These are phyloP conservation scores for Scalopus aquaticus DNA, from an alignment of 2,113 vertebrate species.

Conservation along the genomic window DNA sequence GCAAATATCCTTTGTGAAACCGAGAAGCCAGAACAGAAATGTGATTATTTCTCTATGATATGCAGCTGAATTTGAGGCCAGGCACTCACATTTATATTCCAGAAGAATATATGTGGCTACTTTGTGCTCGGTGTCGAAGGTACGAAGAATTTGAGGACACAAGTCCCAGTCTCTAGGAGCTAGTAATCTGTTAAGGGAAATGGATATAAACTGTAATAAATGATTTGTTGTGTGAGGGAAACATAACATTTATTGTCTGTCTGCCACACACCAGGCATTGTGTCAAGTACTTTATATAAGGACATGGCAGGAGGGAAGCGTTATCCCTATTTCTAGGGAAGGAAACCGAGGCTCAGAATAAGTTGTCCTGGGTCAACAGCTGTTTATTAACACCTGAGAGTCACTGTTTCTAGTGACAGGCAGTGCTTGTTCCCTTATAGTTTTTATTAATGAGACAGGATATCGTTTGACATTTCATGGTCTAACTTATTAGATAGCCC, in stretches of 20 bases:
- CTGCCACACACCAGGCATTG: neutral
- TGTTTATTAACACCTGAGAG: neutral
- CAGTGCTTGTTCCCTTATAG: neutral
- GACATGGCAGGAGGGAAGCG: neutral
- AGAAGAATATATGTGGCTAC: neutral
- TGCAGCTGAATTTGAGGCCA: neutral
- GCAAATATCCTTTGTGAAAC: neutral
- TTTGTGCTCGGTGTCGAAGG: neutral
- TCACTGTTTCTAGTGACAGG: neutral
- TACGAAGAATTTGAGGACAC: neutral
- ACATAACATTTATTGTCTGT: neutral
- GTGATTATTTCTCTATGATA: slow-evolving; percentile 22
- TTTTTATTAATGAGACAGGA: neutral
- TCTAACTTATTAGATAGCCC: neutral
- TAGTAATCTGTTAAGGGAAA: neutral
- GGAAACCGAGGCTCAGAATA: neutral
- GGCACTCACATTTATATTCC: slow-evolving; percentile 9
- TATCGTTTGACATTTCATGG: neutral
- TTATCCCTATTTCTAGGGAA: neutral
- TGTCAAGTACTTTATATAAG: neutral
- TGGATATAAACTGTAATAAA: neutral
- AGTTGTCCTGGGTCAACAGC: neutral
- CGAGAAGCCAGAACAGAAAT: neutral
- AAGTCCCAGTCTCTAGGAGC: neutral
- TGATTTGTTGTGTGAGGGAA: neutral